phyloP scores from a whole-genome alignment of 1,140 invertebrate species.

The Lasaia peninsularis region DNA sequence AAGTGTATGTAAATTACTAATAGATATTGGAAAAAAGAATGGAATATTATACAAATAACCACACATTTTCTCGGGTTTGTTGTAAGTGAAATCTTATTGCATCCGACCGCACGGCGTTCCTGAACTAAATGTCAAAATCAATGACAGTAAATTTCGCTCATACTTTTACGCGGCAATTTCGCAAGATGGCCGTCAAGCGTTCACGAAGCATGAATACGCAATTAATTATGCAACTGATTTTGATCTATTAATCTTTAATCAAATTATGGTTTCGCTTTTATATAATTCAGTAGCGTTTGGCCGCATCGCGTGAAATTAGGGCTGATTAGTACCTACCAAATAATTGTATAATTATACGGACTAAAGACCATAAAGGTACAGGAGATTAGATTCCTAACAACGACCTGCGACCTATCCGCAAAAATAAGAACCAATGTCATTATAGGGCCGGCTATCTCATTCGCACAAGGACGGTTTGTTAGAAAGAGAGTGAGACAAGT shows the following conservation, averaged over 20 bases:
- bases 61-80: no score
- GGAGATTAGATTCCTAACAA: no score
- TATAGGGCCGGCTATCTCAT: no score
- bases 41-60: no score
- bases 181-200: constrained; percentile 18
- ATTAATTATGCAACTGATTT: not conserved
- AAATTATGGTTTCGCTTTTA: constrained; percentile 7
- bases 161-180: constrained; percentile 15
- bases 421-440: no score
- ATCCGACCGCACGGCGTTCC: constrained; percentile 15
- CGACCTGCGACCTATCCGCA: no score
- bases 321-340: not conserved
- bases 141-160: constrained; percentile 18
- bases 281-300: not conserved
- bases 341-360: no score
- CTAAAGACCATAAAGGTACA: no score
- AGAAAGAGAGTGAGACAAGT: no score
- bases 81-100: constrained; percentile 2
- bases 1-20: no score
- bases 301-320: not conserved
- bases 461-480: no score
- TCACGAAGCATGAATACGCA: constrained; percentile 7
- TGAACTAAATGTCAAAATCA: constrained; percentile 21
- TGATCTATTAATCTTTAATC: not conserved
- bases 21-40: no score